Evolutionary conservation across 2,888 invertebrate species (phyloP), one percentile per base, ranked within the genome.

Genomic region (Doris montereyensis): DNA sequence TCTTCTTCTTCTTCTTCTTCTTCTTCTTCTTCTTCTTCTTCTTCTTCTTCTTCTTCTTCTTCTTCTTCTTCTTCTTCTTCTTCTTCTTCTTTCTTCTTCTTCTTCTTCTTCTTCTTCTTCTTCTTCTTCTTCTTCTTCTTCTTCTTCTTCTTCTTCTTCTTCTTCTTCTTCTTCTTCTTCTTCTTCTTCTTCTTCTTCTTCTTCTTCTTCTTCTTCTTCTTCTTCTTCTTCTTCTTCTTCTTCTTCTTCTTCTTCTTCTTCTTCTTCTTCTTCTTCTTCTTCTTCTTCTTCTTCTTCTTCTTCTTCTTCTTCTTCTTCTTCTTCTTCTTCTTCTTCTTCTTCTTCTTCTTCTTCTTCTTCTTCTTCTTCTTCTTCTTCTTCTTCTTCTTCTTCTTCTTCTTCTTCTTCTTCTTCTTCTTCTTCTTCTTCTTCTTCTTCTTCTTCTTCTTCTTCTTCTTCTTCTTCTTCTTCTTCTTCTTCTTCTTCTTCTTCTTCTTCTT

Each of bases 341-440:
- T 26, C 77, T 81, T 57, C 77, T 72, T 60, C 79, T 76, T 57
- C 81, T 79, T 58, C 77, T 80, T 70, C 81, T 73, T 72, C 82
- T 78, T 72, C 80, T 76, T 76, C 81, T 72, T 77, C 72, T 73
- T 73, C 76, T 73, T 65, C 76, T 73, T 62, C 81, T 67, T 68
- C 77, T 74, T 71, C 75, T 82, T 77, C 79, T 79, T 52, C 82
- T 81, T 77, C 80, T 82, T 26, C 78, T 80, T 57, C 57, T 81
- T 65, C 71, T 68, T 76, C 41, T 65, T 76, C 28, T 67, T 41
- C 71, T 71, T 71, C 62, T 72, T 71, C 78, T 35, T 41, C 41
- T 32, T 62, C 62, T 34, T 65, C 32, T 32, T 75, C 75, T 75
- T 34, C 62, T 58, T 41, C 35, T 72, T 77, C 60, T 62, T 72